These are phyloP conservation scores for Henicopernis longicauda DNA, from an alignment of 2,113 vertebrate genomes.

Conservation along the genomic window DNA sequence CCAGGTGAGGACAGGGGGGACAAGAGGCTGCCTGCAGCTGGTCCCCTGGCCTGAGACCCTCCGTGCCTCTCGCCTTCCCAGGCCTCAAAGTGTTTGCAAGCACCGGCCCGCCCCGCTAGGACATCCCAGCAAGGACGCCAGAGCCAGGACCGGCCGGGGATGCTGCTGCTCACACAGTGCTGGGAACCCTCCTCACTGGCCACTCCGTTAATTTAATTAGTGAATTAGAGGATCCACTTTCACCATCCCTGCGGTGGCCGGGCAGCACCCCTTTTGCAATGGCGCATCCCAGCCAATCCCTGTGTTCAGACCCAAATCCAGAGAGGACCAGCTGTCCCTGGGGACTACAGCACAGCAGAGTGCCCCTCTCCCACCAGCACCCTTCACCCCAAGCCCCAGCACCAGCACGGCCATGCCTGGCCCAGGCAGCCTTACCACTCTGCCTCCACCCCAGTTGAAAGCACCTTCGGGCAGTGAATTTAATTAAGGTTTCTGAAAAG, in stretches of 20 bases:
- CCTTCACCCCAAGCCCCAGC: neutral
- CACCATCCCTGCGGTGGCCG: neutral
- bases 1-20: neutral
- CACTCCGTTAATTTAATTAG: neutral
- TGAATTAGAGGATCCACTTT: neutral
- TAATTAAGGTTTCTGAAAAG: constrained; percentile 61
- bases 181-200: fast-evolving
- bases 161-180: fast-evolving
- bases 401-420: fast-evolving
- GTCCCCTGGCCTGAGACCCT: neutral
- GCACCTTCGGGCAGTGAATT: constrained; percentile 52
- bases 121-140: fast-evolving
- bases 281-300: neutral
- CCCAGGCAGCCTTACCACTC: neutral
- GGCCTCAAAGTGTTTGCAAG: neutral
- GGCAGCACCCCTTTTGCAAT: neutral
- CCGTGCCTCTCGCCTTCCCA: neutral
- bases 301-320: fast-evolving
- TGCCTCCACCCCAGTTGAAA: neutral
- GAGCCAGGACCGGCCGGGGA: neutral
- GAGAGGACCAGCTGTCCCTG: neutral
- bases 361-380: neutral
- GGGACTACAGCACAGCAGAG: neutral
- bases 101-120: fast-evolving
- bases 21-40: neutral